Evolutionary conservation across 2,113 vertebrate genomes (phyloP).

Genomic region (Heterochromis multidens): DNA sequence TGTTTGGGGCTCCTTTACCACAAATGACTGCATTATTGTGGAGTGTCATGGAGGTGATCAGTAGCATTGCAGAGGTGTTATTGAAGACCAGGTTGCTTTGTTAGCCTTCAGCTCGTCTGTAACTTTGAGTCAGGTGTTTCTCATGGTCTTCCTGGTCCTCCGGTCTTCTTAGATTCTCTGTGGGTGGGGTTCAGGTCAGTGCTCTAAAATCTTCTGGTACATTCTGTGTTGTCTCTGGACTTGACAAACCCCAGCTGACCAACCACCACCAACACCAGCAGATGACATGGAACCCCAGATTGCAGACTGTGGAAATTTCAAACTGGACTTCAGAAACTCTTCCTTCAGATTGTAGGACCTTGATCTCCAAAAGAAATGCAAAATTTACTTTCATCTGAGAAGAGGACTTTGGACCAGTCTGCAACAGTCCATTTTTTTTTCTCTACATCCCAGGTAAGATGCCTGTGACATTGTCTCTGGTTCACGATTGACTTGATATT

Average conservation of each 20-base stretch:
- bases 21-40: no score
- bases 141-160: not conserved
- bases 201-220: no score
- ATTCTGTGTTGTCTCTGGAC: no score
- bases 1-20: not conserved
- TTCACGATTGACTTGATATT: not conserved
- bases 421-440: not conserved
- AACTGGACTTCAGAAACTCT: no score
- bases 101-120: not conserved
- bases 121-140: not conserved
- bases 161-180: no score
- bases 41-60: not conserved
- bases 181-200: no score
- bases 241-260: not conserved
- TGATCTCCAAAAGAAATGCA: not conserved
- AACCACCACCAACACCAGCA: not conserved
- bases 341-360: not conserved
- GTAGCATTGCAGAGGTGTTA: not conserved
- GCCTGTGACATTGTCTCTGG: rapidly evolving
- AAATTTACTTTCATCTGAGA: not conserved
- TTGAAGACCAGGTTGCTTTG: not conserved
- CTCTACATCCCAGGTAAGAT: not conserved
- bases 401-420: rapidly evolving
- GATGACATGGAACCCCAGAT: rapidly evolving
- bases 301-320: not conserved